Percentiles rank a stretch among this genome's conserved stretches.
These are phyloP conservation scores for Battus philenor DNA, from an alignment of 1,140 invertebrate genomes.

Conservation along the genomic window DNA sequence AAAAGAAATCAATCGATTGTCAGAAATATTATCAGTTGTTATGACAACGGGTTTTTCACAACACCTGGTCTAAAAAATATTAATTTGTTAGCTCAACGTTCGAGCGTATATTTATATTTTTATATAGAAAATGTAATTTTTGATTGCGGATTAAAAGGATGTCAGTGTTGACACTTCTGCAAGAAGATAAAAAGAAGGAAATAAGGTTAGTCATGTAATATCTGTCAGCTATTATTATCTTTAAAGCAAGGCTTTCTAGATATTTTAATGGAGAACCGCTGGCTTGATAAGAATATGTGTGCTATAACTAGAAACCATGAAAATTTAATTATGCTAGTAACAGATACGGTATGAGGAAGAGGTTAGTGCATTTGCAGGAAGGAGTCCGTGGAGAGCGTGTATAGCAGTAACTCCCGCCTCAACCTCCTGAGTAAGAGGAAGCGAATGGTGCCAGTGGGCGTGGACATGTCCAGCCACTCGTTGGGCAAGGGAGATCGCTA, in stretches of 20 bases:
- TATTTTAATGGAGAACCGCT: too few relatives aligned
- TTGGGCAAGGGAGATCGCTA: slow-evolving; percentile 60
- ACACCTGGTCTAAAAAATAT: slow-evolving; percentile 29
- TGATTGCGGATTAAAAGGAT: slow-evolving; percentile 36
- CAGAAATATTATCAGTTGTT: slow-evolving; percentile 30
- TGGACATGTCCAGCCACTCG: slow-evolving; percentile 49
- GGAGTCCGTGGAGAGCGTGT: slow-evolving; percentile 56
- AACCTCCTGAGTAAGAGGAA: slow-evolving; percentile 60
- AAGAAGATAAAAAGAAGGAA: slow-evolving; percentile 66
- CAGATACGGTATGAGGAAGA: too few relatives aligned
- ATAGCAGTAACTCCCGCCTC: slow-evolving; percentile 63
- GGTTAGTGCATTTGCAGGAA: slow-evolving; percentile 49
- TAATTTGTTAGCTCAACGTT: slow-evolving; percentile 22
- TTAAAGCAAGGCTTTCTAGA: neutral
- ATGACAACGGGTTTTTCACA: slow-evolving; percentile 36
- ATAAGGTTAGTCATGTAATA: slow-evolving; percentile 66
- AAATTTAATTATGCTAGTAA: too few relatives aligned
- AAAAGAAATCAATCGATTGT: slow-evolving; percentile 8
- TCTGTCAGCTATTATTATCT: too few relatives aligned
- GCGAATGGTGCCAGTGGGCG: slow-evolving; percentile 56
- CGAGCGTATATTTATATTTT: slow-evolving; percentile 31
- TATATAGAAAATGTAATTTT: slow-evolving; percentile 40
- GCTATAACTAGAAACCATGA: too few relatives aligned
- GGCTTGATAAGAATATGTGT: too few relatives aligned
- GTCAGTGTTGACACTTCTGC: slow-evolving; percentile 67